Conservation (phyloP, 2,888 invertebrate species). For the Hydrotaea diabolus region DNA sequence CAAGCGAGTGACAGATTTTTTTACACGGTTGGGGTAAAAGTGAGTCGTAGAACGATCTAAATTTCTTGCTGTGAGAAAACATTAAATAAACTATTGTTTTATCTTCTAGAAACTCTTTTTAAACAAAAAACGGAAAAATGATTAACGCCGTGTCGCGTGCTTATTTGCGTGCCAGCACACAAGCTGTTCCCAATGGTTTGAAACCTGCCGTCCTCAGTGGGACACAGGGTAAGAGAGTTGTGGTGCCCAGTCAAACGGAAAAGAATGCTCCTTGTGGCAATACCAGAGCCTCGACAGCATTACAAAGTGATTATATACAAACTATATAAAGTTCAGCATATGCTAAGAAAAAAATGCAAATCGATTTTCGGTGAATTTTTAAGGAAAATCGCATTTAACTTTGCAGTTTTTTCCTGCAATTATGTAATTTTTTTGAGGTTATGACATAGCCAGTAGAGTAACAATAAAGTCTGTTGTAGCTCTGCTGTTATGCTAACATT, state of each 20-base stretch:
- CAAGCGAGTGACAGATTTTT: conserved; percentile 41
- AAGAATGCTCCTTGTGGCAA: conserved; percentile 84
- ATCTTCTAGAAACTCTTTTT: conserved; percentile 43
- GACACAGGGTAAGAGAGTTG: conserved; percentile 82
- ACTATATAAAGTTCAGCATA: not conserved
- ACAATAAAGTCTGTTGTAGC: conserved; percentile 28
- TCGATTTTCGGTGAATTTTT: not conserved
- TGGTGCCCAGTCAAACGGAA: conserved; percentile 78
- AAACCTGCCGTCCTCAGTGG: conserved; percentile 83
- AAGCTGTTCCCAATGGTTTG: conserved; percentile 86
- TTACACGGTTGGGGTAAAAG: conserved; percentile 48
- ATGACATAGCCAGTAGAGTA: conserved; percentile 39
- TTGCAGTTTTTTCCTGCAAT: conserved; percentile 52
- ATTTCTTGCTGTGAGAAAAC: not conserved
- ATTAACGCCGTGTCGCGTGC: conserved; percentile 84
- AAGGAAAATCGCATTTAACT: not conserved
- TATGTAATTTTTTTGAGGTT: conserved; percentile 70
- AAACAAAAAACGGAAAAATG: conserved; percentile 79
- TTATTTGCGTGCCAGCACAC: conserved; percentile 86
- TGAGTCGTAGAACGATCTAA: conserved; percentile 17
- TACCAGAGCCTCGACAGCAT: conserved; percentile 83
- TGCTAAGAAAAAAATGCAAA: conserved; percentile 4
- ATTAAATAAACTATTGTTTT: conserved; percentile 40
- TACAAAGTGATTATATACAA: conserved; percentile 81
- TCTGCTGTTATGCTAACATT: conserved; percentile 31